Evolutionary conservation across 2,888 invertebrate genomes (phyloP), one percentile per base, ranked within the genome.

Genomic region (Trissolcus japonicus): DNA sequence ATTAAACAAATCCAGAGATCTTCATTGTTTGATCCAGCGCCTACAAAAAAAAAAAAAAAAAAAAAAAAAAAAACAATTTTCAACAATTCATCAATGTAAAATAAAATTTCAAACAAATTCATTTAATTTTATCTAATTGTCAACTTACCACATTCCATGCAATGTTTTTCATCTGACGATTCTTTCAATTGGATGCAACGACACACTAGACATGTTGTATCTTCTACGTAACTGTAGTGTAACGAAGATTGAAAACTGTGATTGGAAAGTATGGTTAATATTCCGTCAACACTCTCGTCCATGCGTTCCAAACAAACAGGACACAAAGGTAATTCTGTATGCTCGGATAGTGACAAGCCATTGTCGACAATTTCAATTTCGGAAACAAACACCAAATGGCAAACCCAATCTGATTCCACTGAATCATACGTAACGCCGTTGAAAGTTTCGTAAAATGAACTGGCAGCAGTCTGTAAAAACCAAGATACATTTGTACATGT

Each of bases 261-360:
- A 90, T 99, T 99, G 89, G 99, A 99, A 76, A 99, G 92, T 86
- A 99, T 98, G 29, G 98, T 98, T 81, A 99, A 91, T 78, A 99
- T 96, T 11, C 98, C 98, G 87, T 98, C 98, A 11, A 98, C 97
- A 82, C 98, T 97, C 90, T 99, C 99, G 89, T 99, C 99, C 98
- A 97, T 96, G 74, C 98, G 93, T 90, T 99, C 99, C 63, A 98
- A 89, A 88, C 98, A 98, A 11, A 98, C 98, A 1, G 99, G 97
- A 88, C 99, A 99, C 4, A 96, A 97, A 13, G 99, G 99, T 75
- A 99, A 91, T 89, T 99, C 99, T 0, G 97, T 98, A 86, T 97
- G 96, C 0, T 94, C 95, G 6, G 93, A 90, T 0, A 94, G 91
- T 0, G 94, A 93, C 41, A 93, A 91, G 2, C 94, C 95, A 87